phyloP scores from a whole-genome alignment of 1,140 invertebrate genomes.

The Drosophila pseudoananassae region DNA sequence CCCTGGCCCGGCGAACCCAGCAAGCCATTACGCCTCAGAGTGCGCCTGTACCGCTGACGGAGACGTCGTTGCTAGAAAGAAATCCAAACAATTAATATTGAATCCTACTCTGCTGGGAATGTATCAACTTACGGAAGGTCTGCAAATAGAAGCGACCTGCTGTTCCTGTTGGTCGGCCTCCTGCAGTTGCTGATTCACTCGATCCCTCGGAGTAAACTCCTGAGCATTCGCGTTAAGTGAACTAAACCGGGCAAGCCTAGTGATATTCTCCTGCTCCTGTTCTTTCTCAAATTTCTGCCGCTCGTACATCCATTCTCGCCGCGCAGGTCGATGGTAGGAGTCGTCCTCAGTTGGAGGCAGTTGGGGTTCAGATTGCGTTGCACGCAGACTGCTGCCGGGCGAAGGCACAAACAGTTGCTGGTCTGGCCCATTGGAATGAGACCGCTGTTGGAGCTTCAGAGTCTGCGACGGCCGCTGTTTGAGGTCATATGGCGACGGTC shows the following conservation, averaged over 20 bases:
- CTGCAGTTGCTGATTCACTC: background rate
- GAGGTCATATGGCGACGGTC: too few species aligned
- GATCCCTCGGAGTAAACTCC: background rate
- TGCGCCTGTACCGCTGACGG: conserved; percentile 15
- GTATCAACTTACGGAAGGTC: background rate
- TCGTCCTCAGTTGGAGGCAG: too few species aligned
- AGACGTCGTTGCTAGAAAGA: conserved; percentile 11
- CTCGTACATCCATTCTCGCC: too few species aligned
- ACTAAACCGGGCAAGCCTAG: background rate
- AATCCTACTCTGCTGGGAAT: background rate
- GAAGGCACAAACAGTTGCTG: too few species aligned
- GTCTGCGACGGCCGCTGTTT: too few species aligned
- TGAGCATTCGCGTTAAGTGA: background rate
- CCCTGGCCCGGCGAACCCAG: background rate
- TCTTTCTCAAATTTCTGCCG: too few species aligned
- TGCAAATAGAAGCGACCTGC: background rate
- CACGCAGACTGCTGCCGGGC: too few species aligned
- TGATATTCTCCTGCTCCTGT: background rate
- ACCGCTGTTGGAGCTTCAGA: too few species aligned
- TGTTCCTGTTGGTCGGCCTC: background rate
- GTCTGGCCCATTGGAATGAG: too few species aligned
- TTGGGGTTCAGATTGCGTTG: too few species aligned
- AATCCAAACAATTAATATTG: background rate
- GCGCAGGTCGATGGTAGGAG: too few species aligned
- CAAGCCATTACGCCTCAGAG: background rate